These are phyloP conservation scores for Lapara coniferarum DNA, from an alignment of 2,888 invertebrate species.

Conservation along the genomic window DNA sequence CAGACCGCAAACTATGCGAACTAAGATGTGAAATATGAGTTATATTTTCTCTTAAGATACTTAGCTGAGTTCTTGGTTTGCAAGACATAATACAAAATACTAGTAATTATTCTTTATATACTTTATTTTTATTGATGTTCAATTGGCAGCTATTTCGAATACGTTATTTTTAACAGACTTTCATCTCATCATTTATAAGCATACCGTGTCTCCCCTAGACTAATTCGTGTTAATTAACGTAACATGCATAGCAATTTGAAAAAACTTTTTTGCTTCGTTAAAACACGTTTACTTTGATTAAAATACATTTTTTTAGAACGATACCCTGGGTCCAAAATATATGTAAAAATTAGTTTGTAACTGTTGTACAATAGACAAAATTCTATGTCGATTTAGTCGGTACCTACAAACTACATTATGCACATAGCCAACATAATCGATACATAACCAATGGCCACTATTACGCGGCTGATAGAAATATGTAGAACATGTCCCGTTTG, in stretches of 20 bases:
- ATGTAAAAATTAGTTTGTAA: too few species aligned
- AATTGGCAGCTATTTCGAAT: not conserved
- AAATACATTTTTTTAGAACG: not conserved
- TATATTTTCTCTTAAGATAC: too few species aligned
- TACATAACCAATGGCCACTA: constrained; percentile 13
- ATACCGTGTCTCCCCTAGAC: constrained; percentile 20
- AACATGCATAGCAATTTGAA: not conserved
- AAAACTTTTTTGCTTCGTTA: not conserved
- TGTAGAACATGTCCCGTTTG: constrained; percentile 48
- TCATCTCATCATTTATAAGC: constrained; percentile 2
- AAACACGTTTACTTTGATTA: not conserved
- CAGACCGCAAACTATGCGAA: too few species aligned
- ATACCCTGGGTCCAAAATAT: too few species aligned
- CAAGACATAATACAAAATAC: too few species aligned
- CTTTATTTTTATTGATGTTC: not conserved
- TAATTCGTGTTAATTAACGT: constrained; percentile 21
- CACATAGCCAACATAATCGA: constrained; percentile 3
- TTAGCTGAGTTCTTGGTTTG: too few species aligned
- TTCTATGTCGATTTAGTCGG: too few species aligned
- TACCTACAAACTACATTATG: not conserved
- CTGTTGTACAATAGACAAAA: too few species aligned
- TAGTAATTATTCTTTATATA: not conserved
- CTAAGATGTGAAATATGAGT: too few species aligned
- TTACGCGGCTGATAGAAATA: constrained; percentile 41
- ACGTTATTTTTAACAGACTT: not conserved